Evolutionary conservation across 2,888 invertebrate species (phyloP).

Genomic region (Sarcophaga caerulescens): DNA sequence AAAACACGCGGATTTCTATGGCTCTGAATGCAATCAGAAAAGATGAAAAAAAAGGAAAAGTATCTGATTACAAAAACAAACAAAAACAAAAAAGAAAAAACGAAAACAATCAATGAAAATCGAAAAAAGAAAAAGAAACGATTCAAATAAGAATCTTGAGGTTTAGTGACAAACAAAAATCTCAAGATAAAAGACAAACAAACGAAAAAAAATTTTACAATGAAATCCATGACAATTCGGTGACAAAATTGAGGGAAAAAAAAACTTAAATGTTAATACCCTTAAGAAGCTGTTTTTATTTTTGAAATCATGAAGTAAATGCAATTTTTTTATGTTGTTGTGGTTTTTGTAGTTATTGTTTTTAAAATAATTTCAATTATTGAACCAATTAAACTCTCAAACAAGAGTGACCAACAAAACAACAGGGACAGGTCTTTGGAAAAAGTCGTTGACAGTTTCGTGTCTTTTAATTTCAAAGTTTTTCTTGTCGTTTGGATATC

Average conservation of each 20-base stretch:
- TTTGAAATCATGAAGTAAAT: not conserved
- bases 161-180: too few species aligned
- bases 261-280: too few species aligned
- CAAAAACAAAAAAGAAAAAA: too few species aligned
- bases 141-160: too few species aligned
- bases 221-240: not conserved
- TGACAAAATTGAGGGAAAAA: not conserved
- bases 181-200: too few species aligned
- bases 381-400: slow-evolving; percentile 2
- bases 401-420: not conserved
- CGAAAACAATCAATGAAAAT: too few species aligned
- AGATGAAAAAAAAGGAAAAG: too few species aligned
- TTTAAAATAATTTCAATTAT: not conserved
- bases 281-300: too few species aligned
- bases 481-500: slow-evolving; percentile 31
- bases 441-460: slow-evolving; percentile 42
- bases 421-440: not conserved
- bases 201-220: not conserved
- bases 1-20: too few species aligned
- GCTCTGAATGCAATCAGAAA: too few species aligned
- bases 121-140: too few species aligned
- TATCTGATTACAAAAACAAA: too few species aligned
- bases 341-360: slow-evolving; percentile 6
- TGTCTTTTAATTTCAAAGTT: not conserved
- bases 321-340: slow-evolving; percentile 9